Evolutionary conservation across 1,140 invertebrate genomes (phyloP), one percentile per base, ranked within the genome.

Genomic region (Magallana angulata): DNA sequence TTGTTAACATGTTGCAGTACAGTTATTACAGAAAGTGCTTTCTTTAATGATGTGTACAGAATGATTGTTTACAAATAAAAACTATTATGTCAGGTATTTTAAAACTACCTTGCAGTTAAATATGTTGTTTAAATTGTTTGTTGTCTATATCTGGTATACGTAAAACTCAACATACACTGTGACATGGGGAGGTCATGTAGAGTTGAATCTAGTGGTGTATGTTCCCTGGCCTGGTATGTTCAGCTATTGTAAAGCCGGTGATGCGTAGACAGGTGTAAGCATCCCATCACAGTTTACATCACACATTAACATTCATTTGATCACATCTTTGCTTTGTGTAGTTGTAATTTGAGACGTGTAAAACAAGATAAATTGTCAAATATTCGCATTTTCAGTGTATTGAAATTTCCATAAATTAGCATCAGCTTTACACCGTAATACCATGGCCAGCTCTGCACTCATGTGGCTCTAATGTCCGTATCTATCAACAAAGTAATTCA

Each of bases 251-350:
- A 48, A 76, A 71, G 9, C 30, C 68, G 36, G 7, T 76, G 68
- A 76, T 76, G 68, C 57, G 36, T 82, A n/a, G 56, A 82, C 81
- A 57, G 56, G 81, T 57, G 81, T 36, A 82, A 57, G 16, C 18
- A n/a, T 11, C 8, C 8, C 48, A 11, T 24, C 12, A 18, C 14
- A 4, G 18, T 57, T 57, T n/a, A 82, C 56, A 82, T 82, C 56
- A 57, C 56, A 82, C 57, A 82, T 82, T 57, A 24, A 82, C 48
- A 82, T 59, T 82, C 57, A 57, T 82, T 82, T 82, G 56, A 57
- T 82, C 57, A 18, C 11, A 57, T 36, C 56, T 57, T 9, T 7
- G 16, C 7, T 57, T 59, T 82, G 16, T 57, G 18, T 59, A 57
- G 56, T 82, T 82, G 57, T 82, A 57, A 57, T 57, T 59, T 82